Evolutionary conservation across 2,113 vertebrate species (phyloP).

Genomic region (Leptobrachium ailaonicum): DNA sequence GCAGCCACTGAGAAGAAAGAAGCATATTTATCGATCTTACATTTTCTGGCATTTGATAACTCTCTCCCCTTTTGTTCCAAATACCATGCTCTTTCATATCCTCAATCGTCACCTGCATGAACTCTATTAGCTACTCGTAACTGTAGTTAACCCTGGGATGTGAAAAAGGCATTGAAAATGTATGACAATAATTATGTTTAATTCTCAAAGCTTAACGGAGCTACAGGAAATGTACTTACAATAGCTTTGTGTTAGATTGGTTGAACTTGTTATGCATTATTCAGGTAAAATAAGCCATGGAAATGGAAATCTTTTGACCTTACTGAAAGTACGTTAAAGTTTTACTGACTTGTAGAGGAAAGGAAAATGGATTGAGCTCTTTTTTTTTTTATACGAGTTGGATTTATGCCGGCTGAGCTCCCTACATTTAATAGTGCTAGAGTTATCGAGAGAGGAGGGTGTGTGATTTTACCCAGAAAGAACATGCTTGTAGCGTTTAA

Average conservation of each 20-base stretch:
- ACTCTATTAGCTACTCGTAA: conserved; percentile 40
- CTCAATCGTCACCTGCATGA: conserved; percentile 21
- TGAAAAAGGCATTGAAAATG: conserved; percentile 25
- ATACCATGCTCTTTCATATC: conserved; percentile 25
- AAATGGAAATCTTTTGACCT: conserved; percentile 48
- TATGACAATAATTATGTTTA: conserved; percentile 47
- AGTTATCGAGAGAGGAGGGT: background rate
- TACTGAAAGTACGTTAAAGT: conserved; percentile 41
- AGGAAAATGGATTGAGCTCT: conserved; percentile 19
- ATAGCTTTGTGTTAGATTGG: conserved; percentile 39
- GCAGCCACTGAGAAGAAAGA: background rate
- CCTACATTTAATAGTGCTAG: conserved; percentile 38
- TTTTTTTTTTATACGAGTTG: background rate
- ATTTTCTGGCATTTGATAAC: conserved; percentile 13
- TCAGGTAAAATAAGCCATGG: conserved; percentile 38
- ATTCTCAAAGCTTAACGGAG: conserved; percentile 42
- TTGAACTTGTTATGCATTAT: conserved; percentile 47
- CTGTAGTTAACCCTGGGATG: conserved; percentile 30
- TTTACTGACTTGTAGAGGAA: conserved; percentile 30
- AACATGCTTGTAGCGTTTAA: conserved; percentile 27
- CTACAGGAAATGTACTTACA: conserved; percentile 30
- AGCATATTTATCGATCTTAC: background rate
- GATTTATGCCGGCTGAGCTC: conserved; percentile 40
- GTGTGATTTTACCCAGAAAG: conserved; percentile 7
- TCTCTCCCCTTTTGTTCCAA: conserved; percentile 17